Percentiles rank a stretch among this genome's conserved stretches.
Conservation (phyloP, 1,140 invertebrate genomes). For the Aphaenogaster rudis region DNA sequence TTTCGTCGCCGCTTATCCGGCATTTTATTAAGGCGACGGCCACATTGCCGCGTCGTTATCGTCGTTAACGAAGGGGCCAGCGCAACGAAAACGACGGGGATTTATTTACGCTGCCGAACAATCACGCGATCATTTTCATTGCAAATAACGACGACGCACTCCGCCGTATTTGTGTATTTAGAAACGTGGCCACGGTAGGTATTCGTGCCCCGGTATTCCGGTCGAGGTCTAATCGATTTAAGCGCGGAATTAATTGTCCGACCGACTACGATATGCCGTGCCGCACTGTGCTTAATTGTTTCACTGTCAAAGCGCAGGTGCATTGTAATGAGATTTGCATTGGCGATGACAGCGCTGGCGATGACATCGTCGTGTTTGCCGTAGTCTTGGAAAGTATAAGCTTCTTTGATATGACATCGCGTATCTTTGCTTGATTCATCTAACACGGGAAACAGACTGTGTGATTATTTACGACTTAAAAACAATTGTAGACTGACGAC, state of each 20-base stretch:
- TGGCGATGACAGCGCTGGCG: conserved; percentile 28
- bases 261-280: conserved; percentile 51
- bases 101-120: conserved; percentile 39
- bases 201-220: conserved; percentile 48
- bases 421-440: neutral
- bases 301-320: conserved; percentile 29
- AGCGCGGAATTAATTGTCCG: conserved; percentile 53
- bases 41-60: conserved; percentile 45
- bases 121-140: conserved; percentile 66
- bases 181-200: conserved; percentile 16
- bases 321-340: conserved; percentile 41
- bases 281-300: conserved; percentile 31
- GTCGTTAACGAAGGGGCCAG: conserved; percentile 61
- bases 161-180: conserved; percentile 41
- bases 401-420: neutral
- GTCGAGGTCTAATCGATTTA: conserved; percentile 60
- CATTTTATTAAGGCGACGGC: conserved; percentile 51
- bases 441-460: neutral
- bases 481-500: neutral
- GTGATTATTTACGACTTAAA: neutral
- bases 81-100: conserved; percentile 31
- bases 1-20: conserved; percentile 58
- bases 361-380: neutral
- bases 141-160: conserved; percentile 52
- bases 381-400: neutral